Base-by-base conservation (phyloP, 2,888 invertebrate species). In the Melanophora roralis region DNA sequence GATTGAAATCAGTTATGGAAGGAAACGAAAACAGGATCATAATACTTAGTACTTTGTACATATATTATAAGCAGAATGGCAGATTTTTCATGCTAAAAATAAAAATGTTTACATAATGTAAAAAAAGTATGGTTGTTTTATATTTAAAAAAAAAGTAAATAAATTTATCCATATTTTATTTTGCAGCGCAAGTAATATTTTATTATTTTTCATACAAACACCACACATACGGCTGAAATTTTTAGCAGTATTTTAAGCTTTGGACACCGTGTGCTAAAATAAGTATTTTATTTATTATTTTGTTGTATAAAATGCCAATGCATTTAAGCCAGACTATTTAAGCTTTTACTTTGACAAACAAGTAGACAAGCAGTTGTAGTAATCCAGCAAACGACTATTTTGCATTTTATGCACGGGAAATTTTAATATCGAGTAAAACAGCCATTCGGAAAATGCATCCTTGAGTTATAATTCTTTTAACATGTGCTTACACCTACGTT, bases 381-480 rank as follows among this genome's bases (percentile, higher is more conserved):
- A n/a, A n/a, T n/a, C n/a, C 27, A 27, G 27, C 32, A 57, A 21
- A 12, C 55, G 47, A 23, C 3, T 32, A 32, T 11, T 9, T 16
- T 4, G 11, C 53, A 32, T 45, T 34, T 14, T 34, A 16, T 57
- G 9, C 49, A 43, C 21, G 16, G 3, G 9, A 40, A 38, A 8
- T 34, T 34, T 27, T 32, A 60, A 53, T 36, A 51, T 27, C 27
- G 12, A 32, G 5, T 23, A 23, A 43, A 12, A 34, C 36, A 57
- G 12, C 21, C 12, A 45, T 9, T 12, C 69, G 40, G 16, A n/a
- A 27, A 53, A 77, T 60, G 14, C 36, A 65, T 71, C 19, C 27
- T 65, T 38, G 45, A 36, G 40, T 59, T 71, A 71, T 65, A 76
- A 43, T 40, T 64, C 59, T 53, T 32, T 43, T 14, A 3, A n/a